Evolutionary conservation across 1,140 invertebrate species (phyloP).

Genomic region (Drosophila tristis): DNA sequence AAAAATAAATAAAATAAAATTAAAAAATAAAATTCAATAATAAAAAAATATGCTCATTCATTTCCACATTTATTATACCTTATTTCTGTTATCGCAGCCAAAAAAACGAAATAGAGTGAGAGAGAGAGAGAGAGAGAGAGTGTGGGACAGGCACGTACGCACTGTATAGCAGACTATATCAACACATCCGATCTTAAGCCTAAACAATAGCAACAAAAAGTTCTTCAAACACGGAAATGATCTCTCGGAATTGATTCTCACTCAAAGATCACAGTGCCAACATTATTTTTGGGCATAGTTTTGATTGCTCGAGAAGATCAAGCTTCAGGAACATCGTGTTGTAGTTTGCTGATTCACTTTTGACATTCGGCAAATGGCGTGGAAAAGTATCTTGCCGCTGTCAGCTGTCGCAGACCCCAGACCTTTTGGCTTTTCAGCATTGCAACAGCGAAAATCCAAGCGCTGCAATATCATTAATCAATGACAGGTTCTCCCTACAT

Average conservation of each 20-base stretch:
- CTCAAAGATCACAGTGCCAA: no score
- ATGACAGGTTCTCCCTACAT: neutral
- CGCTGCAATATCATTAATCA: slow-evolving; percentile 40
- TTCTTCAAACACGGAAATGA: no score
- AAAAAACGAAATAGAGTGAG: no score
- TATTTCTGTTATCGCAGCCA: no score
- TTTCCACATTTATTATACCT: no score
- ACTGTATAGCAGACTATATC: neutral
- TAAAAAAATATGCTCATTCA: no score
- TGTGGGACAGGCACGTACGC: no score
- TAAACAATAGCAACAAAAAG: neutral
- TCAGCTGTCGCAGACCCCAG: slow-evolving; percentile 27
- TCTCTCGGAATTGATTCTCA: neutral
- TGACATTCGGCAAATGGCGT: slow-evolving; percentile 21
- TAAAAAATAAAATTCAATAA: no score
- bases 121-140: slow-evolving; percentile 2
- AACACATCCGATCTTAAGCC: slow-evolving; percentile 3
- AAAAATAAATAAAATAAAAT: no score
- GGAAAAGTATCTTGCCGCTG: neutral
- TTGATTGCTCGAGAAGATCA: no score
- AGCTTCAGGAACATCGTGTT: neutral
- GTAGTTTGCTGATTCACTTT: slow-evolving; percentile 7
- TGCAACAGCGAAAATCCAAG: neutral
- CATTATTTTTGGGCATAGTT: no score
- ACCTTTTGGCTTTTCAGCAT: neutral